phyloP scores from a whole-genome alignment of 1,140 invertebrate genomes.

The Tetranychus urticae region DNA sequence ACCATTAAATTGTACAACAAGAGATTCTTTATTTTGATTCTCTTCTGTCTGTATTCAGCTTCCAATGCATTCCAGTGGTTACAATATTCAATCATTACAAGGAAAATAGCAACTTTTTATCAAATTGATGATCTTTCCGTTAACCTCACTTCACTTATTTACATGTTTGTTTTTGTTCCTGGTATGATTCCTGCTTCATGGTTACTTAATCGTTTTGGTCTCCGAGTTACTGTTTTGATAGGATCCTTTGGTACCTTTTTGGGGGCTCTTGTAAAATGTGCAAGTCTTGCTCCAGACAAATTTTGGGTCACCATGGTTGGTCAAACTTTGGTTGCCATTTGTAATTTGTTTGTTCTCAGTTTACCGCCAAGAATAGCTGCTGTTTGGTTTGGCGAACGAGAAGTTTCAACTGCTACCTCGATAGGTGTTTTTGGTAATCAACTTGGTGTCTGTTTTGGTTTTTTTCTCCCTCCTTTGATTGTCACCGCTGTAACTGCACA shows the following conservation, averaged over 20 bases:
- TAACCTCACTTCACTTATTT: constrained; percentile 91
- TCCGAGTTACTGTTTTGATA: constrained; percentile 52
- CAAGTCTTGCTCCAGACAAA: constrained; percentile 44
- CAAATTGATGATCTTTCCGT: constrained; percentile 43
- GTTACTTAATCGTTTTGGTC: constrained; percentile 69
- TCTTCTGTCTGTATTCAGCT: constrained; percentile 66
- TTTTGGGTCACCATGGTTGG: constrained; percentile 73
- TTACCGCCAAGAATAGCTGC: constrained; percentile 78
- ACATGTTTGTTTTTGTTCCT: constrained; percentile 86
- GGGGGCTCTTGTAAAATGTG: constrained; percentile 75
- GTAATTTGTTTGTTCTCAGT: constrained; percentile 73
- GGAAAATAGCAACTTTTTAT: constrained; percentile 15
- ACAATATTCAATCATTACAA: background rate
- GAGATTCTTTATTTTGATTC: constrained; percentile 59
- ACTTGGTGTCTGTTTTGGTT: constrained; percentile 29
- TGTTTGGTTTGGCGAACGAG: constrained; percentile 83
- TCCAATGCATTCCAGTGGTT: background rate
- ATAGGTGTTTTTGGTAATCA: constrained; percentile 97
- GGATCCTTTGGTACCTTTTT: constrained; percentile 63
- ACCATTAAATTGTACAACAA: constrained; percentile 12
- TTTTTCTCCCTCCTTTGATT: background rate
- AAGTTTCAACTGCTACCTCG: constrained; percentile 87
- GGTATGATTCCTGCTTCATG: constrained; percentile 86
- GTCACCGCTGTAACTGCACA: constrained; percentile 2
- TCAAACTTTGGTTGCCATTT: constrained; percentile 61